Conservation (phyloP, 2,888 invertebrate genomes). For the Phorcus lineatus region DNA sequence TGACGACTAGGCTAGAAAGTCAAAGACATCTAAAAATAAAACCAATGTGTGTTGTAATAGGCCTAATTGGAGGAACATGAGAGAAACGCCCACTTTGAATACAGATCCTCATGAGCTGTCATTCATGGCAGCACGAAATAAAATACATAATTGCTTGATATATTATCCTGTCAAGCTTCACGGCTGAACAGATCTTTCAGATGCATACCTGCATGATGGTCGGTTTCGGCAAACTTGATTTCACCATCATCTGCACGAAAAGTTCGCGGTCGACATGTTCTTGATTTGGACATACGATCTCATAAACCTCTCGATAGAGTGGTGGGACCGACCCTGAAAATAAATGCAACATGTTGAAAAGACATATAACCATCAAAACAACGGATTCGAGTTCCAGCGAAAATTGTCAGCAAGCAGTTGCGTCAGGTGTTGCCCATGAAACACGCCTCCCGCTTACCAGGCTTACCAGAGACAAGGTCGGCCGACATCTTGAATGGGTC, state of each 20-base stretch:
- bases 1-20: too few species aligned
- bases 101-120: too few species aligned
- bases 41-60: too few species aligned
- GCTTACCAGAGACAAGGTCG: slow-evolving; percentile 69
- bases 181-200: neutral
- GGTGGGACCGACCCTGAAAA: slow-evolving; percentile 74
- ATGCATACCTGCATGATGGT: slow-evolving; percentile 71
- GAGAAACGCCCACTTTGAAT: too few species aligned
- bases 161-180: neutral
- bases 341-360: slow-evolving; percentile 27
- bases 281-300: slow-evolving; percentile 75
- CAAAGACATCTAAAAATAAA: too few species aligned
- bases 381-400: neutral
- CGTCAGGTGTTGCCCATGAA: neutral
- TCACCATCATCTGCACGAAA: slow-evolving; percentile 73
- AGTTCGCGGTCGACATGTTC: slow-evolving; percentile 75
- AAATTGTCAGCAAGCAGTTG: neutral
- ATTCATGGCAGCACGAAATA: too few species aligned
- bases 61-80: too few species aligned
- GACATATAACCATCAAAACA: neutral
- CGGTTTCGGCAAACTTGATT: slow-evolving; percentile 71
- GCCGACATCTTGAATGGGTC: slow-evolving; percentile 70
- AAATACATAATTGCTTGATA: neutral
- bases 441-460: slow-evolving; percentile 55
- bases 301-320: slow-evolving; percentile 75